Conservation (phyloP, 2,797 vertebrate genomes). For the Chanos chanos region DNA sequence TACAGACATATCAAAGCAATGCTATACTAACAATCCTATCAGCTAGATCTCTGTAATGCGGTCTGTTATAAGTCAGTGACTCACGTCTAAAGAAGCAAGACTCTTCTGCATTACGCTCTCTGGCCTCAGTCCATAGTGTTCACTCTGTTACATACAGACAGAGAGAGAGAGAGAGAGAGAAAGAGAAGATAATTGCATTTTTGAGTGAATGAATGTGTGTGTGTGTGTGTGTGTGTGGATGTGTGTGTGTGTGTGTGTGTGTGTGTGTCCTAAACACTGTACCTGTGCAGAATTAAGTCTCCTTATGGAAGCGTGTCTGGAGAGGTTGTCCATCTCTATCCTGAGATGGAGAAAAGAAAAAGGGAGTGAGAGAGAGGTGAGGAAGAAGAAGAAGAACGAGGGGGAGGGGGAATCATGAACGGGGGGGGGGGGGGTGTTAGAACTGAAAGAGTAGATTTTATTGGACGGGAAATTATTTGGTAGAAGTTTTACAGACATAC, state of each 20-base stretch:
- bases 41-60: too few species aligned
- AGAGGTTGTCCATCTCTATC: slow-evolving; percentile 70
- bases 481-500: slow-evolving; percentile 66
- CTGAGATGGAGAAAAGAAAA: slow-evolving; percentile 46
- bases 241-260: background rate
- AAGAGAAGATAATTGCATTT: background rate
- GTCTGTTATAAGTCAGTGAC: slow-evolving; percentile 17
- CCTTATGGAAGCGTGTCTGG: slow-evolving; percentile 71
- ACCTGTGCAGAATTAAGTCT: slow-evolving; percentile 74
- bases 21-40: too few species aligned
- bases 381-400: background rate
- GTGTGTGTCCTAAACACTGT: background rate
- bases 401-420: background rate
- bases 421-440: too few species aligned
- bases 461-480: too few species aligned
- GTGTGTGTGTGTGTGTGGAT: background rate
- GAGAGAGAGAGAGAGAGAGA: background rate
- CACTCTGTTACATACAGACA: slow-evolving; percentile 42
- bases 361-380: background rate
- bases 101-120: slow-evolving; percentile 61
- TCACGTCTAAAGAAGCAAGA: slow-evolving; percentile 62
- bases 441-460: too few species aligned
- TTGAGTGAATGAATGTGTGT: background rate
- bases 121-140: slow-evolving; percentile 56
- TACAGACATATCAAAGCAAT: too few species aligned